Evolutionary conservation across 2,797 vertebrate species (phyloP).

Genomic region (Botia kubotai): DNA sequence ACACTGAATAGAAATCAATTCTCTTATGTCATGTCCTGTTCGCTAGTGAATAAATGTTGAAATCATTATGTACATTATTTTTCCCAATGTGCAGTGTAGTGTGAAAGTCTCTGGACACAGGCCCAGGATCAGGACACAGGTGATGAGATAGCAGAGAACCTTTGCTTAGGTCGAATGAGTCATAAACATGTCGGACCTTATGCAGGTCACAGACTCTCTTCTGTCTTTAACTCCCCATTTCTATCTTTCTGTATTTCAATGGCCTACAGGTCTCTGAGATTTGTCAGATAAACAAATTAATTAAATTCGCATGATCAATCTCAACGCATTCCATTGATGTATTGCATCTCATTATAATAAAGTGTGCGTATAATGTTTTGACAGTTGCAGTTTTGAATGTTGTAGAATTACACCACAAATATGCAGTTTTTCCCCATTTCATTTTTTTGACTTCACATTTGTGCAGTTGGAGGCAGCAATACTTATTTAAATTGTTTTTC

Average conservation of each 20-base stretch:
- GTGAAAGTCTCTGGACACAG: conserved; percentile 14
- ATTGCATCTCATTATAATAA: neutral
- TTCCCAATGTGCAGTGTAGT: conserved; percentile 1
- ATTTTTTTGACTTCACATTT: neutral
- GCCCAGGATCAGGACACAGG: conserved; percentile 6
- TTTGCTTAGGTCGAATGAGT: conserved; percentile 34
- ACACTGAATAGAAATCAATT: neutral
- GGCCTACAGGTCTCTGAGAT: neutral
- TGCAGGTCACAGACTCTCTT: neutral
- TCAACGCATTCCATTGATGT: neutral
- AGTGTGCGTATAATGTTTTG: neutral
- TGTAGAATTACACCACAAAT: neutral
- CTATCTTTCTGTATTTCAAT: neutral
- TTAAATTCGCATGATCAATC: conserved; percentile 6
- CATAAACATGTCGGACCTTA: conserved; percentile 25
- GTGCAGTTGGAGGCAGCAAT: neutral
- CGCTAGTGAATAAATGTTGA: neutral
- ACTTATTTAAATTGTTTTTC: neutral
- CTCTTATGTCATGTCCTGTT: neutral
- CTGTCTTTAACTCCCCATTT: neutral
- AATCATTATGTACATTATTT: conserved; percentile 2
- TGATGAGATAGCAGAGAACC: conserved; percentile 18
- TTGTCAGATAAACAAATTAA: conserved; percentile 7
- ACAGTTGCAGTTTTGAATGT: neutral
- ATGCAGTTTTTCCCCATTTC: too few species aligned